Conservation (phyloP, 1,140 invertebrate species). For the Eubasilissa regina region DNA sequence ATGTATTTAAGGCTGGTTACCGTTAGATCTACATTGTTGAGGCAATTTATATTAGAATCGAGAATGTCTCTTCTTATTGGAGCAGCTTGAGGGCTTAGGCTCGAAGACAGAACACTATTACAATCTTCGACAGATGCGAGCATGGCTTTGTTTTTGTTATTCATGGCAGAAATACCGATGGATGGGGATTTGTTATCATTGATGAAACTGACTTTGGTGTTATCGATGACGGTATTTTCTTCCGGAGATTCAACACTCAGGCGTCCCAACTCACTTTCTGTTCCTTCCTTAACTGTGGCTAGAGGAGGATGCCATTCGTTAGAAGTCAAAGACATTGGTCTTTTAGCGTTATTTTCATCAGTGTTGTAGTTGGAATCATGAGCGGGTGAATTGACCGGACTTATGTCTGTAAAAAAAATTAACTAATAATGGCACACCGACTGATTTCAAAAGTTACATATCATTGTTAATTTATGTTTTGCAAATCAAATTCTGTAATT, state of each 20-base stretch:
- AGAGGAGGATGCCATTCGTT: conserved; percentile 66
- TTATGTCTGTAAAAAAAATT: conserved; percentile 66
- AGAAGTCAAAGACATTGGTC: conserved; percentile 67
- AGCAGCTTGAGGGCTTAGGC: conserved; percentile 69
- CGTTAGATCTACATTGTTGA: conserved; percentile 75
- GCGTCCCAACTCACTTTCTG: conserved; percentile 64
- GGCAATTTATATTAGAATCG: conserved; percentile 56
- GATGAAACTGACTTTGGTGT: conserved; percentile 32
- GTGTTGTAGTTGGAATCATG: conserved; percentile 60
- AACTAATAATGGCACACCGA: background rate
- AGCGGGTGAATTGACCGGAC: conserved; percentile 68
- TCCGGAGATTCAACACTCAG: conserved; percentile 30
- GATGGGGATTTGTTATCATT: conserved; percentile 56
- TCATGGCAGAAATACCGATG: conserved; percentile 64
- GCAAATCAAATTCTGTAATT: too few relatives aligned
- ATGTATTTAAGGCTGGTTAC: conserved; percentile 76
- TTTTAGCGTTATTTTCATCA: conserved; percentile 62
- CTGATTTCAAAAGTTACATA: too few relatives aligned
- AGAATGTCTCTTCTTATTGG: conserved; percentile 62
- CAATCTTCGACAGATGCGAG: conserved; percentile 71
- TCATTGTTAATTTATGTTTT: too few relatives aligned
- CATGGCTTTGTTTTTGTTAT: conserved; percentile 67
- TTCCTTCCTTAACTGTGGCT: conserved; percentile 68
- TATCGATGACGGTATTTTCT: conserved; percentile 58
- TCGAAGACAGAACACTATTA: conserved; percentile 68